A percentile compares a stretch with the other conserved stretches of the same genome.
Conservation (phyloP, 92 coral and sea anemone genomes). For the Porites rus region DNA sequence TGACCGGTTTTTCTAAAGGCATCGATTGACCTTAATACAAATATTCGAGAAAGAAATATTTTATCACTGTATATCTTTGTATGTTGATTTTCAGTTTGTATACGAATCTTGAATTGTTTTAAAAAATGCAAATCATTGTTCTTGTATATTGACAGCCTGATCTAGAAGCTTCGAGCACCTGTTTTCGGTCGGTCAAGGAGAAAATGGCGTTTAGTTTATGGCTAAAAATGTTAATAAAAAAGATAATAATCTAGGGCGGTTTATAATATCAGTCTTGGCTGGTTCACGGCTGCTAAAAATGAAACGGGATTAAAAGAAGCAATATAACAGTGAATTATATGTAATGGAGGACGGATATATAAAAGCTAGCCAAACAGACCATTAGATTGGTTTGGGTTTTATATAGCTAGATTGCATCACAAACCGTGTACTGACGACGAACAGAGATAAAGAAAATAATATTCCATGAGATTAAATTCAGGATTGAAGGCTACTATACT, state of each 20-base stretch:
- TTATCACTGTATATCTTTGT: not conserved
- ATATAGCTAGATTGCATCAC: no score
- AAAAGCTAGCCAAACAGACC: not conserved
- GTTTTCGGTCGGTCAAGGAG: not conserved
- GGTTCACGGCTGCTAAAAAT: no score
- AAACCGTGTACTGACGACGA: not conserved
- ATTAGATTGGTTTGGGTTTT: not conserved
- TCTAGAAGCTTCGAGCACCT: not conserved
- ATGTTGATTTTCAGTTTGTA: not conserved
- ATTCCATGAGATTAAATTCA: no score
- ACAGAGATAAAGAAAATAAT: not conserved
- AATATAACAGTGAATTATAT: not conserved
- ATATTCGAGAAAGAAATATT: not conserved
- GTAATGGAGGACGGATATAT: not conserved
- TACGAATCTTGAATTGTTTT: not conserved
- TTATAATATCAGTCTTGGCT: no score
- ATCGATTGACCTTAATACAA: not conserved
- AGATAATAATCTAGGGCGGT: no score
- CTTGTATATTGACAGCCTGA: no score
- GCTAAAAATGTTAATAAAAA: not conserved
- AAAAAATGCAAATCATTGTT: constrained; percentile 7
- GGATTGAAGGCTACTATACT: no score
- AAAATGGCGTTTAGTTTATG: constrained; percentile 7
- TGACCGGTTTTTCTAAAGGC: not conserved
- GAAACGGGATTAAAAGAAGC: no score